Conservation (phyloP, 2,888 invertebrate genomes). For the Drosophila quasianomalipes region DNA sequence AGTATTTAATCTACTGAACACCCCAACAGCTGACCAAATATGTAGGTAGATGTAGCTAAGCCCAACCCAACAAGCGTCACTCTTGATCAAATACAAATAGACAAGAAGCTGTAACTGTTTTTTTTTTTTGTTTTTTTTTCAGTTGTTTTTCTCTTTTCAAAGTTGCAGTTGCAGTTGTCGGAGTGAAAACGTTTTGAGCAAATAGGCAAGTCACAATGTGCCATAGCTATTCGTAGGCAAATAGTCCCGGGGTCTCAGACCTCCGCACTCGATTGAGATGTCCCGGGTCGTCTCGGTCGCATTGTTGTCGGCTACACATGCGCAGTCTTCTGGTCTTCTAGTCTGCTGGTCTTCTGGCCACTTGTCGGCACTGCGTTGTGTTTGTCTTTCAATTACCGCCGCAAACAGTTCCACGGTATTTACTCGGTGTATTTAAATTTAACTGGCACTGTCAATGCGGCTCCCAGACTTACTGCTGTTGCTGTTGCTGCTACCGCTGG, state of each 20-base stretch:
- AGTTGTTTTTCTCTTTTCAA: conserved; percentile 7
- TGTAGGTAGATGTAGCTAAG: conserved; percentile 30
- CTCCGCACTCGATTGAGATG: conserved; percentile 58
- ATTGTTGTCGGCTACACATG: conserved; percentile 65
- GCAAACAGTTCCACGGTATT: conserved; percentile 68
- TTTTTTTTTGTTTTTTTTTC: background rate
- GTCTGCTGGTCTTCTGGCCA: conserved; percentile 30
- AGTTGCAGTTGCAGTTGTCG: conserved; percentile 49
- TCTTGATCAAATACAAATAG: conserved; percentile 73
- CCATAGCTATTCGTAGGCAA: conserved; percentile 38
- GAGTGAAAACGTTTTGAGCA: conserved; percentile 68
- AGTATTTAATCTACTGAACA: conserved; percentile 30
- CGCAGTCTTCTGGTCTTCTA: conserved; percentile 52
- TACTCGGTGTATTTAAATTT: conserved; percentile 64
- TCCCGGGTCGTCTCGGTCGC: conserved; percentile 44
- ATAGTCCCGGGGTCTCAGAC: conserved; percentile 36
- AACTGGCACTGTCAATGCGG: conserved; percentile 47
- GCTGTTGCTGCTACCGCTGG: conserved; percentile 40
- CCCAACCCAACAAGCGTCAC: conserved; percentile 42
- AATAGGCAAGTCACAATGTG: conserved; percentile 43
- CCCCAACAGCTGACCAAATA: conserved; percentile 68
- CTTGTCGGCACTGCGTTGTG: conserved; percentile 46
- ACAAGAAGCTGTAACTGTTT: conserved; percentile 71
- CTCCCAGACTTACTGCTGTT: conserved; percentile 17
- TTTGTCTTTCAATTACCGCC: conserved; percentile 73